phyloP scores from a whole-genome alignment of 1,140 invertebrate species.

The Oreohelix idahoensis region DNA sequence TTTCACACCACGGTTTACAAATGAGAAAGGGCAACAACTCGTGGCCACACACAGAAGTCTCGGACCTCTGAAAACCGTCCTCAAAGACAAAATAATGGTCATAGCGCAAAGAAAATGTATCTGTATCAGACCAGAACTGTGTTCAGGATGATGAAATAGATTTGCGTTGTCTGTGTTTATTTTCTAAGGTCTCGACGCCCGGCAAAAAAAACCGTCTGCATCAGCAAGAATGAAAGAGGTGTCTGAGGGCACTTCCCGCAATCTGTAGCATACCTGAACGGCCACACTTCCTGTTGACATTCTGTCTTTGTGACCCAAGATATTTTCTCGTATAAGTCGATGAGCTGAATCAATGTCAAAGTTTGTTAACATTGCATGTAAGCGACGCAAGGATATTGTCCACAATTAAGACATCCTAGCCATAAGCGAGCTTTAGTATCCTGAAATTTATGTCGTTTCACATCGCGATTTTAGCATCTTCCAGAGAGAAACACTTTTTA shows the following conservation, averaged over 20 bases:
- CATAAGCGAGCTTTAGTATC: not conserved
- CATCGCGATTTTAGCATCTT: not conserved
- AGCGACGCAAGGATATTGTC: not conserved
- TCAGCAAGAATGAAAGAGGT: not conserved
- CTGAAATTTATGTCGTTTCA: not conserved
- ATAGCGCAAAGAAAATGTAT: too few relatives aligned
- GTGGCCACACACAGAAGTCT: too few relatives aligned
- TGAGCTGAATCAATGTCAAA: not conserved
- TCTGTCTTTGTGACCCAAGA: not conserved
- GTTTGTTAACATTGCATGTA: not conserved
- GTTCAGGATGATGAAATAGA: too few relatives aligned
- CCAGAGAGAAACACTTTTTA: not conserved
- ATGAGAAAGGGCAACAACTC: too few relatives aligned
- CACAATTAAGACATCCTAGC: not conserved
- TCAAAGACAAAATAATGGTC: too few relatives aligned
- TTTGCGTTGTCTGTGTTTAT: not conserved
- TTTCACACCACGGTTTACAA: too few relatives aligned
- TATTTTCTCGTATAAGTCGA: not conserved
- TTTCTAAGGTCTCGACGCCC: not conserved
- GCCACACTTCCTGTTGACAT: not conserved
- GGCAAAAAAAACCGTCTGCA: not conserved
- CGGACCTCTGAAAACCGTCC: too few relatives aligned
- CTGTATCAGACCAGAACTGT: too few relatives aligned
- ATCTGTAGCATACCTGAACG: slow-evolving; percentile 8
- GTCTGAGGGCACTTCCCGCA: not conserved